Conservation (phyloP, 2,888 invertebrate species). For the Cataglyphis cursor region DNA sequence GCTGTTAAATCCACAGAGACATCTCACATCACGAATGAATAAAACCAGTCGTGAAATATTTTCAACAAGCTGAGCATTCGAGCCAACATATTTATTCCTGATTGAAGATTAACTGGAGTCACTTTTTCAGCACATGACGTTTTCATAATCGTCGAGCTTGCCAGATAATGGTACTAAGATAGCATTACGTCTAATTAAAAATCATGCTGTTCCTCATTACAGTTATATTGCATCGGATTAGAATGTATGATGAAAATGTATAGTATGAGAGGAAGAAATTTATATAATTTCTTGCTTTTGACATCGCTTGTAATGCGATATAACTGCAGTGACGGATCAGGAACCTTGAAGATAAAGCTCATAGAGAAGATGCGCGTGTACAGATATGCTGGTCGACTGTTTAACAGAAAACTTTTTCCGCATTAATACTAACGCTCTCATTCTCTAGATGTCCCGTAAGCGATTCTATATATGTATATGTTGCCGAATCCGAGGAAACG, state of each 20-base stretch:
- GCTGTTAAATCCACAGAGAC: constrained; percentile 33
- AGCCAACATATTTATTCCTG: constrained; percentile 17
- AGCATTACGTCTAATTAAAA: constrained; percentile 53
- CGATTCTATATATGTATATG: constrained; percentile 18
- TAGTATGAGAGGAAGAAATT: background rate
- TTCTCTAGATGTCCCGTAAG: constrained; percentile 26
- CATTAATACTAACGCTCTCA: constrained; percentile 12
- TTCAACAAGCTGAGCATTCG: constrained; percentile 43
- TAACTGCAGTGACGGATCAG: background rate
- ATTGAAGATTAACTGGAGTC: background rate
- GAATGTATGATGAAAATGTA: background rate
- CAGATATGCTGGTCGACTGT: background rate
- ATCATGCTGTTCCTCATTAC: background rate
- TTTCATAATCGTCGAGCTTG: constrained; percentile 62
- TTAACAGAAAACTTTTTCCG: constrained; percentile 16
- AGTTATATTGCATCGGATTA: background rate
- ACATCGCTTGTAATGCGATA: background rate
- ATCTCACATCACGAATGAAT: constrained; percentile 76
- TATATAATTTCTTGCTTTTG: constrained; percentile 10
- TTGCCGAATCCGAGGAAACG: background rate
- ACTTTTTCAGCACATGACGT: constrained; percentile 3
- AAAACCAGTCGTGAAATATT: constrained; percentile 44
- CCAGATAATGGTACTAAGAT: constrained; percentile 67
- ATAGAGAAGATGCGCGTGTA: background rate
- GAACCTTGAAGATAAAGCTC: background rate